Evolutionary conservation across 2,113 vertebrate species (phyloP).

Genomic region (Eidolon helvum): DNA sequence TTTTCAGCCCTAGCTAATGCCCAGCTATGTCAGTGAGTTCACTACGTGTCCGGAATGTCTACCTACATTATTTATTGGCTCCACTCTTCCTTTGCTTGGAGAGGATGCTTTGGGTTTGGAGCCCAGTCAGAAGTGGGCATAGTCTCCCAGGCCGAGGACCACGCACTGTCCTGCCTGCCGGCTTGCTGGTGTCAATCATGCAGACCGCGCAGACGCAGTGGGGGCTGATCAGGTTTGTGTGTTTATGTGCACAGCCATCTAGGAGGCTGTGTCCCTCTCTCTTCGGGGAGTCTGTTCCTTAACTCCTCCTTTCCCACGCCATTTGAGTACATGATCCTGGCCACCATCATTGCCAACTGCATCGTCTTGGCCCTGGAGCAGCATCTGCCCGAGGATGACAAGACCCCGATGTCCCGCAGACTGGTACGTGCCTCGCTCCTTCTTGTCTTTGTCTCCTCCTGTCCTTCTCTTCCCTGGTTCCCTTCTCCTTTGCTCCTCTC

Average conservation of each 20-base stretch:
- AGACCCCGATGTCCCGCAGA: conserved; percentile 97
- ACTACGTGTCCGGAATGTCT: background rate
- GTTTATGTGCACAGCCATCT: background rate
- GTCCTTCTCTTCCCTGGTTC: background rate
- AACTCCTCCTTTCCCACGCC: conserved; percentile 89
- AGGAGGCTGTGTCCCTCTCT: background rate
- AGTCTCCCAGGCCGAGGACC: background rate
- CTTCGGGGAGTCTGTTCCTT: conserved; percentile 83
- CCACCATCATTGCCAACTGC: conserved; percentile 99
- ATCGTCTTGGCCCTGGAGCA: conserved; percentile 97
- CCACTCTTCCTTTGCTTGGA: background rate
- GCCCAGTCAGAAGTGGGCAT: background rate
- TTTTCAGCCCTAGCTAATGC: background rate
- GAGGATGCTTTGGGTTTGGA: background rate
- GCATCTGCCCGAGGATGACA: conserved; percentile 96
- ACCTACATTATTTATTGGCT: background rate
- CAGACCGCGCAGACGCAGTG: rapidly evolving
- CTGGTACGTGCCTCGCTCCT: conserved; percentile 85
- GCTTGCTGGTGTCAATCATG: background rate
- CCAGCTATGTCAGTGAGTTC: background rate
- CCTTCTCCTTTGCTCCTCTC: background rate
- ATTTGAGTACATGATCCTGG: conserved; percentile 99
- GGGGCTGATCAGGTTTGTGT: background rate
- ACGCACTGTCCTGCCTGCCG: background rate
- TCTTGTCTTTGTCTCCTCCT: background rate